Evolutionary conservation across 2,113 vertebrate genomes (phyloP).

Genomic region (Tyto alba): DNA sequence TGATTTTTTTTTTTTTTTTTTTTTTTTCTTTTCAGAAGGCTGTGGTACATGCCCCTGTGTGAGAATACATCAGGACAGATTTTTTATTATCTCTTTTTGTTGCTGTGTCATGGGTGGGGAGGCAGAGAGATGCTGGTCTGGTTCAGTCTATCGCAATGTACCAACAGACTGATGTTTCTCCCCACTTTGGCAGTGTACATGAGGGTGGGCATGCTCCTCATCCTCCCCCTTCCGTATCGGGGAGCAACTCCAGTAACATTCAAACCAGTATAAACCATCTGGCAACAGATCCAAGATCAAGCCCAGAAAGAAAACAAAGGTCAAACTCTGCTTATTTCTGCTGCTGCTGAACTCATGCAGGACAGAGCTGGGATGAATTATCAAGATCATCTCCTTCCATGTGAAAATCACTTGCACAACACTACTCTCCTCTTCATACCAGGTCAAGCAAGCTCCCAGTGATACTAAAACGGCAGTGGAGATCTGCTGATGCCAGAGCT

Average conservation of each 20-base stretch:
- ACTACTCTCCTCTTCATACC: not conserved
- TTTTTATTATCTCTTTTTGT: not conserved
- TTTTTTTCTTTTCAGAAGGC: not conserved
- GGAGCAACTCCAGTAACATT: not conserved
- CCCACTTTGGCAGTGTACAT: not conserved
- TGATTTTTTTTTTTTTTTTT: not conserved
- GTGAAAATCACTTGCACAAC: not conserved
- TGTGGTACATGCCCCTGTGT: not conserved
- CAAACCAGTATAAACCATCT: not conserved
- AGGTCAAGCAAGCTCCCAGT: not conserved
- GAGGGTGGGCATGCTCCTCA: not conserved
- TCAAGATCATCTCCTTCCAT: not conserved
- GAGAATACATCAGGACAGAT: accelerated
- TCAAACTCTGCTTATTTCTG: not conserved
- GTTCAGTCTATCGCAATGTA: not conserved
- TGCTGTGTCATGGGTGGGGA: not conserved
- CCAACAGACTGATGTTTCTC: not conserved
- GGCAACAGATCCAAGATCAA: not conserved
- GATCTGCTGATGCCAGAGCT: not conserved
- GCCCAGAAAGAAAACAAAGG: not conserved
- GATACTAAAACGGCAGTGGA: not conserved
- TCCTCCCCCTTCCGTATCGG: not conserved
- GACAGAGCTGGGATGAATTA: not conserved
- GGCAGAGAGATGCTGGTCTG: not conserved
- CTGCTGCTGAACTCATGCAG: not conserved